Percentiles rank a stretch among this genome's conserved stretches.
Evolutionary conservation across 92 coral and sea anemone species (phyloP).

Genomic region (Phenganax stokvisi): DNA sequence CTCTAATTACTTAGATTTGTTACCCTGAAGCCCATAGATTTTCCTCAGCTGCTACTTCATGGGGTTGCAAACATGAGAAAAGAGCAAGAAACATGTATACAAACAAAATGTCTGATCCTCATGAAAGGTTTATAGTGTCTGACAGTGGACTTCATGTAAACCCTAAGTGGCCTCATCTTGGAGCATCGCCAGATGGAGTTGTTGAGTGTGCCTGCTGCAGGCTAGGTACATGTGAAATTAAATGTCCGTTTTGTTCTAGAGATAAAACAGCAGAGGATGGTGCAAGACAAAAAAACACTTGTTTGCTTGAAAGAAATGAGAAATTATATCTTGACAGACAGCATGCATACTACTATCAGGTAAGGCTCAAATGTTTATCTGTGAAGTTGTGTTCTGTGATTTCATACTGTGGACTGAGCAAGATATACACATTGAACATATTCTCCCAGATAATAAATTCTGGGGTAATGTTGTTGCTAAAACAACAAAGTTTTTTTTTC

Average conservation of each 20-base stretch:
- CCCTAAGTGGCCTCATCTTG: conserved; percentile 39
- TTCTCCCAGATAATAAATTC: conserved; percentile 12
- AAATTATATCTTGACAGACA: conserved; percentile 32
- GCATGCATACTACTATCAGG: conserved; percentile 21
- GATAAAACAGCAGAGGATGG: conserved; percentile 31
- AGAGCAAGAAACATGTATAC: conserved; percentile 33
- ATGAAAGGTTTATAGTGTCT: conserved; percentile 14
- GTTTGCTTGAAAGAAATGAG: conserved; percentile 25
- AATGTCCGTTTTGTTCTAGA: conserved; percentile 44
- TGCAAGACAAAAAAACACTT: conserved; percentile 40
- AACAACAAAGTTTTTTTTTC: conserved; percentile 34
- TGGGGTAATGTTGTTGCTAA: conserved; percentile 38
- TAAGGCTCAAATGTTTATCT: conserved; percentile 34
- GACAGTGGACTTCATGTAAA: conserved; percentile 33
- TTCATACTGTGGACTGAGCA: conserved; percentile 43
- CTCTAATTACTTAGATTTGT: background rate
- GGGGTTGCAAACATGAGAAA: conserved; percentile 49
- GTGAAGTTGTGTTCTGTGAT: conserved; percentile 40
- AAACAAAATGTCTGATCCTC: conserved; percentile 6
- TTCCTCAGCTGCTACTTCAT: conserved; percentile 14
- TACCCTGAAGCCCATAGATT: background rate
- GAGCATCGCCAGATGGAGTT: conserved; percentile 47
- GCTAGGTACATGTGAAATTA: conserved; percentile 45
- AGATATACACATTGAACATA: conserved; percentile 7
- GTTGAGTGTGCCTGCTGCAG: conserved; percentile 38